Evolutionary conservation across 1,140 invertebrate species (phyloP), one percentile per base, ranked within the genome.

Genomic region (Drosophila varians): DNA sequence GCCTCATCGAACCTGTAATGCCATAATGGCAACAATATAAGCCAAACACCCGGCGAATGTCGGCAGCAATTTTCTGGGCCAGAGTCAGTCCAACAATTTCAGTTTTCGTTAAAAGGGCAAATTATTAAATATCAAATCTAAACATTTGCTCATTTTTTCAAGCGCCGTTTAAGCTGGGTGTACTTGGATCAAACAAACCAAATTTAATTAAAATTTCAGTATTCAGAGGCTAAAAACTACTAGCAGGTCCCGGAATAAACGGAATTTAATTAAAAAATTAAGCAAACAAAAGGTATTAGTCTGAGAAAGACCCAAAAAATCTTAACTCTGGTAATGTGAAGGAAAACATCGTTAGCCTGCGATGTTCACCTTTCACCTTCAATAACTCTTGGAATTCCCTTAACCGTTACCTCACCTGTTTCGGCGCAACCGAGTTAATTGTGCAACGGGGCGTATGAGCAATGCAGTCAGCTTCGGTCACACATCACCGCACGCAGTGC

Each of bases 391-490:
- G 28, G 25, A 48, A 45, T 57, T 34, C 31, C 21, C 23, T 64
- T 52, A 60, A 74, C 71, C 47, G 78, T 70, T 69, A 64, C 9
- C 11, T 28, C 43, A 18, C 58, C 53, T 55, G 74, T 61, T 49
- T 60, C 36, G 43, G 57, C 40, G 56, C 48, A 74, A 71, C 52
- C 61, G 61, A 72, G 74, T 80, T 76, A 84, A 80, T 64, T 76
- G 80, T 54, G 66, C 71, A 60, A 73, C 80, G 43, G 38, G 68
- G 76, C 80, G 72, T 79, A 84, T 84, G 79, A 75, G 71, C 75
- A 79, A 84, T 86, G 65, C 80, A 86, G 74, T 69, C 61, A 62
- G 55, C 58, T 56, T 54, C 65, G 56, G 64, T 51, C 52, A 34
- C 42, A 55, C 42, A 58, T 52, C 47, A 53, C 66, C 69, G 55